Conservation (phyloP, 2,797 vertebrate species). For the Mastacembelus armatus region DNA sequence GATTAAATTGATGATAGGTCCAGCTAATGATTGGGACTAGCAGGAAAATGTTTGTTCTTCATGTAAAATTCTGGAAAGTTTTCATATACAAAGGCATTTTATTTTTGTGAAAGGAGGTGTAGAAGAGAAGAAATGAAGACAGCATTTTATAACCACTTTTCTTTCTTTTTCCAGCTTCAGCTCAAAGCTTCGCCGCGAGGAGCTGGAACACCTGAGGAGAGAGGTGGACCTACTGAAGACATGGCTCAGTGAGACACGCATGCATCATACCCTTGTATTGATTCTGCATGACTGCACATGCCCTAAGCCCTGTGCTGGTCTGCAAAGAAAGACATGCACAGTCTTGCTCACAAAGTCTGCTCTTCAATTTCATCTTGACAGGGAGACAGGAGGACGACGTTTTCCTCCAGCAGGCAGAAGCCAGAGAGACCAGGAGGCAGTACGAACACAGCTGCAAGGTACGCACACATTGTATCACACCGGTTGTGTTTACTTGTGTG, state of each 20-base stretch:
- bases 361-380: conserved; percentile 53
- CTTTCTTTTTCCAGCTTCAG: conserved; percentile 71
- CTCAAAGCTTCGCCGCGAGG: conserved; percentile 82
- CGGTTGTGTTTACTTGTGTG: conserved; percentile 30
- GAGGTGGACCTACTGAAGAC: conserved; percentile 86
- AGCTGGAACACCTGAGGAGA: conserved; percentile 82
- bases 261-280: neutral
- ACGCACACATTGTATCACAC: neutral
- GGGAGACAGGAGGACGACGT: conserved; percentile 83
- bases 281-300: conserved; percentile 45
- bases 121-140: neutral
- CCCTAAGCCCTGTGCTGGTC: conserved; percentile 18
- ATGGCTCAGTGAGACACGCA: conserved; percentile 79
- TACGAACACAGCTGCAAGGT: conserved; percentile 83
- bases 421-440: conserved; percentile 81
- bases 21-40: conserved; percentile 11
- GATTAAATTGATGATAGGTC: conserved; percentile 12
- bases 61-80: neutral
- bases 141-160: neutral
- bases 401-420: conserved; percentile 81
- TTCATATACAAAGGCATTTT: neutral
- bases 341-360: conserved; percentile 28
- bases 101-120: neutral
- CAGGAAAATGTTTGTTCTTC: conserved; percentile 11
- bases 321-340: conserved; percentile 39